A percentile compares a stretch with the other conserved stretches of the same genome.
Evolutionary conservation across 2,113 vertebrate genomes (phyloP).

Genomic region (mouse (Mus musculus)): GRCm39 chr16:16044501-16045000

Average conservation of each 20-base stretch:
- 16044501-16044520: conserved; percentile 6
- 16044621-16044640: background rate
- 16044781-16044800: background rate
- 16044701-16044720: background rate
- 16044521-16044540: conserved; percentile 8
- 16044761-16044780: background rate
- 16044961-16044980: background rate
- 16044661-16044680: background rate
- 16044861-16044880: background rate
- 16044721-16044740: background rate
- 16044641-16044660: too few species aligned
- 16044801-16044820: background rate
- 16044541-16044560: background rate
- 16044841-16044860: background rate
- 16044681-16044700: background rate
- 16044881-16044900: background rate
- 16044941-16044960: background rate
- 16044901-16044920: background rate
- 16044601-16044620: background rate
- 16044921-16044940: background rate
- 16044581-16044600: background rate
- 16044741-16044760: background rate
- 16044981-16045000: background rate
- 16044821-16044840: background rate
- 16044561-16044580: background rate